phyloP scores from a whole-genome alignment of 2,797 vertebrate species.

The Megalops cyprinoides region DNA sequence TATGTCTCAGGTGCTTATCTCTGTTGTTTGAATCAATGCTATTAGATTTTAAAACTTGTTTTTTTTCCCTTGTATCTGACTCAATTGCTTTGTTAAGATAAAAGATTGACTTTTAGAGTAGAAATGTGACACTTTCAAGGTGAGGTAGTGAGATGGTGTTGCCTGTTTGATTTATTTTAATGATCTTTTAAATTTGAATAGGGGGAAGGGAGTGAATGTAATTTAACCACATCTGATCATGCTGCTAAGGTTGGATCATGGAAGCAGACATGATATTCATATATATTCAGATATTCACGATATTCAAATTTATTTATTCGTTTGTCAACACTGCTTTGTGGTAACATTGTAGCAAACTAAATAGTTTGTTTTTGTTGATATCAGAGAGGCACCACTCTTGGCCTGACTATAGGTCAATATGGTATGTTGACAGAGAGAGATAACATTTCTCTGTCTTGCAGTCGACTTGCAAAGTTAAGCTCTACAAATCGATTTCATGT shows the following conservation, averaged over 20 bases:
- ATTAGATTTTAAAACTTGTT: no score
- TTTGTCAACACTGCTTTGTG: background rate
- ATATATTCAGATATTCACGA: background rate
- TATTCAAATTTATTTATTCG: background rate
- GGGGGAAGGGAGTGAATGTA: background rate
- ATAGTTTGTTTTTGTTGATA: background rate
- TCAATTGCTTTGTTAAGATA: no score
- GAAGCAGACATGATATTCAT: background rate
- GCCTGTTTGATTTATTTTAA: background rate
- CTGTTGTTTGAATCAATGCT: no score
- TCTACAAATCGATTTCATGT: slow-evolving; percentile 26
- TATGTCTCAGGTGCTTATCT: no score
- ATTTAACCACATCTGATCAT: background rate
- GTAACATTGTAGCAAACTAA: background rate
- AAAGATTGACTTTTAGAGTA: no score
- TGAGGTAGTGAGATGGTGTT: background rate
- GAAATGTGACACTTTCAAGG: no score
- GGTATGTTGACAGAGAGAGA: slow-evolving; percentile 2
- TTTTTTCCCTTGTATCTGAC: no score
- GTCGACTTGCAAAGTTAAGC: background rate
- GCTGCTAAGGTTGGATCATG: background rate
- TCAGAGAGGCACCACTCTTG: background rate
- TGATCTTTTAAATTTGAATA: background rate
- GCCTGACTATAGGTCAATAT: background rate
- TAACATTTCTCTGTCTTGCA: background rate